Conservation (phyloP, 2,888 invertebrate genomes). For the Drosophila tanythrix region DNA sequence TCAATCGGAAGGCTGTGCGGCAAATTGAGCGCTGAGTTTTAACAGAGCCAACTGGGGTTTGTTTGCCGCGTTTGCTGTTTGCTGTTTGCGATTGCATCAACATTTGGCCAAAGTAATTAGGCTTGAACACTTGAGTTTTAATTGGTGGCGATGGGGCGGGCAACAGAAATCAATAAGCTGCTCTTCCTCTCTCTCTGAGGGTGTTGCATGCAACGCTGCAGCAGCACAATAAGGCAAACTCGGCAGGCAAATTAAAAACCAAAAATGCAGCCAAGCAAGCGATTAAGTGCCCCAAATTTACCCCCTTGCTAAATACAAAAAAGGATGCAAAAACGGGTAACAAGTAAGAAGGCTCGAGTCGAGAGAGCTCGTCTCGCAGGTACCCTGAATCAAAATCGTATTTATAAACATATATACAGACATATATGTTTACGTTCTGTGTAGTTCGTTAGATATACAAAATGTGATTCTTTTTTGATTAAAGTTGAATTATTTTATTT, state of each 20-base stretch:
- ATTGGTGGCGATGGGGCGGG: constrained; percentile 50
- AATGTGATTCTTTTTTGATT: background rate
- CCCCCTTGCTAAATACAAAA: constrained; percentile 11
- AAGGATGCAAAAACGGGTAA: background rate
- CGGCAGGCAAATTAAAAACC: constrained; percentile 30
- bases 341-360: background rate
- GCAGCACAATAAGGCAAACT: constrained; percentile 31
- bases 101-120: constrained; percentile 59
- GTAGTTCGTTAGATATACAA: background rate
- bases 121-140: constrained; percentile 66
- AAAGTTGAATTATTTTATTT: background rate
- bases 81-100: constrained; percentile 42
- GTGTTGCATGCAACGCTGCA: constrained; percentile 55
- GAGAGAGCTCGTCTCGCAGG: background rate
- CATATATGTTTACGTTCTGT: too few species aligned
- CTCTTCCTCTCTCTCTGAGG: constrained; percentile 32
- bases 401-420: background rate
- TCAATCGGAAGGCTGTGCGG: constrained; percentile 23
- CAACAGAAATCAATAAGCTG: constrained; percentile 63
- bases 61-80: constrained; percentile 5
- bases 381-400: background rate
- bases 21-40: constrained; percentile 17
- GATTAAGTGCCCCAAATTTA: constrained; percentile 39
- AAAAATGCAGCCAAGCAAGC: constrained; percentile 16
- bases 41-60: background rate